A percentile compares a stretch with the other conserved stretches of the same genome.
Conservation (phyloP, 2,113 vertebrate genomes). For the Centropus unirufus region DNA sequence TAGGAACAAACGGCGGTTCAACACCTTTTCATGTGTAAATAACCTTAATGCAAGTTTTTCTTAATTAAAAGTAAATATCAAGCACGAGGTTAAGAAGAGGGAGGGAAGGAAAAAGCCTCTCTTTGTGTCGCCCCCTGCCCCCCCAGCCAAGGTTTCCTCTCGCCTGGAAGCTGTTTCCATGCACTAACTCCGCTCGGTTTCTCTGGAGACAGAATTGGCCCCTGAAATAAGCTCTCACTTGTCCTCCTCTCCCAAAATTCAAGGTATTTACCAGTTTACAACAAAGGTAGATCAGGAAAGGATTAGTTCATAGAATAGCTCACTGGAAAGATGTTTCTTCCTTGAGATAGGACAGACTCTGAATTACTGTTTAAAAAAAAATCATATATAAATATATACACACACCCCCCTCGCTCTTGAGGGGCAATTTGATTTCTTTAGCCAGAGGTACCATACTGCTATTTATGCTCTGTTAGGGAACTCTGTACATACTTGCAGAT, state of each 20-base stretch:
- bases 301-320: constrained; percentile 39
- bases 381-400: not conserved
- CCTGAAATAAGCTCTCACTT: constrained; percentile 47
- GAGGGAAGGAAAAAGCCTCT: constrained; percentile 45
- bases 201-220: constrained; percentile 54
- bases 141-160: constrained; percentile 45
- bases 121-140: constrained; percentile 19
- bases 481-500: constrained; percentile 57
- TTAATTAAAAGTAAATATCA: constrained; percentile 61
- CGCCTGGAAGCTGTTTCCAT: constrained; percentile 62
- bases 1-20: constrained; percentile 54
- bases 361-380: not conserved
- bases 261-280: not conserved
- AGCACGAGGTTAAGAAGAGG: not conserved
- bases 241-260: constrained; percentile 40
- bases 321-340: constrained; percentile 43
- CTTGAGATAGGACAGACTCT: not conserved
- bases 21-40: constrained; percentile 73
- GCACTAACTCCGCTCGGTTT: constrained; percentile 52
- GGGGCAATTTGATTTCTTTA: constrained; percentile 22
- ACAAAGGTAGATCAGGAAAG: not conserved
- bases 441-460: constrained; percentile 48
- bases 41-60: constrained; percentile 54
- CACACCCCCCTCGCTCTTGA: constrained; percentile 19
- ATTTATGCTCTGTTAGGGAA: constrained; percentile 36